Evolutionary conservation across 2,797 vertebrate species (phyloP).

Genomic region (Crenuchus spilurus): DNA sequence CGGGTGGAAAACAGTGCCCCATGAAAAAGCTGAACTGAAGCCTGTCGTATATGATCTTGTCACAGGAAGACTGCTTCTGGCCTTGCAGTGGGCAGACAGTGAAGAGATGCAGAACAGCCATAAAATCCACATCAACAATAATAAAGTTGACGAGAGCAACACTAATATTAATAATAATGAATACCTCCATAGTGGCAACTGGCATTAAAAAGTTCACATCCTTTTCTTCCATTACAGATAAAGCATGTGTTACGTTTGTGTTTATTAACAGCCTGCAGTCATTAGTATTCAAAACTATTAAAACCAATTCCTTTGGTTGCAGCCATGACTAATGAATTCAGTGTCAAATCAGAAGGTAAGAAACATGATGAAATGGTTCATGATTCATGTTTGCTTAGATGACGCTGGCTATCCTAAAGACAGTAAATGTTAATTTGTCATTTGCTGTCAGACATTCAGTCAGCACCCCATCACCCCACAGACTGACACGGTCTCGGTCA

Average conservation of each 20-base stretch:
- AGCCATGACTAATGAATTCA: too few relatives aligned
- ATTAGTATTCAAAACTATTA: too few relatives aligned
- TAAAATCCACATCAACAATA: constrained; percentile 15
- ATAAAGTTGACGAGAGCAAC: constrained; percentile 10
- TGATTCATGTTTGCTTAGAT: background rate
- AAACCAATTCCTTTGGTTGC: too few relatives aligned
- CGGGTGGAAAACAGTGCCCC: constrained; percentile 21
- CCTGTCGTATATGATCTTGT: constrained; percentile 42
- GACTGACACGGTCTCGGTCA: background rate
- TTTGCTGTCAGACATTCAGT: constrained; percentile 26
- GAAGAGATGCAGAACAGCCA: background rate
- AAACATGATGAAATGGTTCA: too few relatives aligned
- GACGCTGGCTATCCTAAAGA: background rate
- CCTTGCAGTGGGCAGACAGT: constrained; percentile 31
- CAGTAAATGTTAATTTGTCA: background rate
- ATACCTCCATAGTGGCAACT: background rate
- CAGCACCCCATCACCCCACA: background rate
- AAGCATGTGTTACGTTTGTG: too few relatives aligned
- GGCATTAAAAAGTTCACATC: too few relatives aligned
- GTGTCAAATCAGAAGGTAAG: too few relatives aligned
- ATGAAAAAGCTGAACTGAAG: constrained; percentile 38
- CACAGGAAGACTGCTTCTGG: constrained; percentile 13
- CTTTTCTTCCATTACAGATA: too few relatives aligned
- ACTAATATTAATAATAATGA: background rate
- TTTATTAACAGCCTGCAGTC: too few relatives aligned